Conservation (phyloP, 2,113 vertebrate species). For the Phalacrocorax aristotelis region DNA sequence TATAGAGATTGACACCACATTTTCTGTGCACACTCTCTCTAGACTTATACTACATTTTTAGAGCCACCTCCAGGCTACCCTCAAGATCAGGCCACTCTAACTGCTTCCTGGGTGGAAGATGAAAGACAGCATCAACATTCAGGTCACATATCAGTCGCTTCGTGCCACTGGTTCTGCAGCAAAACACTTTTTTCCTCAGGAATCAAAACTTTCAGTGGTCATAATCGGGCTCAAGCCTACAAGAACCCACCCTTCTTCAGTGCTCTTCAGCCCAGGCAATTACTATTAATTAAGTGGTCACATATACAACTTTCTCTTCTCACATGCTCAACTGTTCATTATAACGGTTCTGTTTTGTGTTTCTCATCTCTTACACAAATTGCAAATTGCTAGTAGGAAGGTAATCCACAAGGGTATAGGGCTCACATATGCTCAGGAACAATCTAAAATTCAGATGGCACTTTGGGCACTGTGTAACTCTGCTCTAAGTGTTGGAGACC, state of each 20-base stretch:
- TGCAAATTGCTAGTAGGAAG: background rate
- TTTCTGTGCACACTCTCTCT: background rate
- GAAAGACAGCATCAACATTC: background rate
- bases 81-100: background rate
- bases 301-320: background rate
- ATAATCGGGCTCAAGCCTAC: background rate
- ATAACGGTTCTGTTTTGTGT: background rate
- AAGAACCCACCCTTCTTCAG: background rate
- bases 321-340: background rate
- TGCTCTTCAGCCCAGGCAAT: background rate
- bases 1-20: background rate
- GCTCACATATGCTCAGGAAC: background rate
- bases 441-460: background rate
- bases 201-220: background rate
- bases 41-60: background rate
- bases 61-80: background rate
- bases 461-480: background rate
- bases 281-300: background rate
- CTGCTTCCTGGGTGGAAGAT: background rate
- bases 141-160: background rate
- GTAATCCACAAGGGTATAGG: background rate
- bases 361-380: background rate
- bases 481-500: background rate
- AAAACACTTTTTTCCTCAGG: background rate
- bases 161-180: background rate